Base-by-base conservation (phyloP, 2,888 invertebrate species). In the Blastobasis lacticolella region DNA sequence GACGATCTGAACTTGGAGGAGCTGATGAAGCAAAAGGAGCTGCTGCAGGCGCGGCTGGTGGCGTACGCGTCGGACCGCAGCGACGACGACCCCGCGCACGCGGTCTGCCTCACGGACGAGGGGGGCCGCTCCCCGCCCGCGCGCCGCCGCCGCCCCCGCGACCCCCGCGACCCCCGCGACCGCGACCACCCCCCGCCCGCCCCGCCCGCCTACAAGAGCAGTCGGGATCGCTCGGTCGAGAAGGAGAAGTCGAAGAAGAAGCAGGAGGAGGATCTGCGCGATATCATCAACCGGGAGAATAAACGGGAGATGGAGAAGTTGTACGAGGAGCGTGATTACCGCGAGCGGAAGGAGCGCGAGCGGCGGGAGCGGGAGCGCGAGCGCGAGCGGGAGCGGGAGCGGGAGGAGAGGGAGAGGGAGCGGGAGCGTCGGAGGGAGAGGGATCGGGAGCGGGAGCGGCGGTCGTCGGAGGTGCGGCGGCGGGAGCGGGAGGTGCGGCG, bases 21-120 rank as follows among this genome's bases (percentile, higher is more conserved):
- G 60, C 82, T 96, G 53, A 96, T 96, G 95, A 93, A 93, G 66
- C 96, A 96, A 73, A 96, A 96, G 81, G 95, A 95, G 67, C 65
- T 93, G 45, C 82, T 96, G 46, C 95, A 96, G 81, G 95, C 95
- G 43, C 90, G 94, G 41, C 82, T 94, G 47, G 92, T 93, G 46
- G 95, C 95, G 55, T 95, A 94, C 72, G 90, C 90, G 67, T 94
- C 93, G 0, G 93, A 93, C 57, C 89, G 82, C 57, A 90, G 91
- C 40, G 90, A 90, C 46, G 91, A 91, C 5, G 90, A 89, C 0
- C 45, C 36, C 6, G 9, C 6, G 1, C 40, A 50, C 23, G 78
- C 92, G 59, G 92, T 92, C 71, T 83, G 91, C 61, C 88, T 92
- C 63, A 62, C 58, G 59, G 91, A 63, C 37, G 61, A 53, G 23